Conservation (phyloP, 2,797 vertebrate species). For the Mus caroli region DNA sequence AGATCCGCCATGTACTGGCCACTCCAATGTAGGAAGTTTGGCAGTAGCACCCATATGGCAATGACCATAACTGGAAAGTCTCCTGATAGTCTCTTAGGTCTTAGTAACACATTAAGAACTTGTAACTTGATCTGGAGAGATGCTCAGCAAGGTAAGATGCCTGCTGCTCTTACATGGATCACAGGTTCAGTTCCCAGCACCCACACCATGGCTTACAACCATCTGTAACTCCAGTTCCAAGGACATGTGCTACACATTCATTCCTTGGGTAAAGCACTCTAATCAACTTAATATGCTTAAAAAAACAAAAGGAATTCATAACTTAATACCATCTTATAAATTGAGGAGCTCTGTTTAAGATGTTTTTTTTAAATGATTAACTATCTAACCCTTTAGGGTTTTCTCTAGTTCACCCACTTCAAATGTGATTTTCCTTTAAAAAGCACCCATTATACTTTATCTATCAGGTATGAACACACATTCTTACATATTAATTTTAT, state of each 20-base stretch:
- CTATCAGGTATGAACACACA: not conserved
- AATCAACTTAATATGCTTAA: not conserved
- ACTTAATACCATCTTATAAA: constrained; percentile 13
- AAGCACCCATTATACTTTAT: not conserved
- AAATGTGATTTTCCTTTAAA: not conserved
- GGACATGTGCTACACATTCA: not conserved
- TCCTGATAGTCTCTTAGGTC: constrained; percentile 26
- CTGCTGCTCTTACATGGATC: not conserved
- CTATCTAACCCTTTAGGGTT: constrained; percentile 18
- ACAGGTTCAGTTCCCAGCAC: not conserved
- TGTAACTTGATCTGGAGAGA: not conserved
- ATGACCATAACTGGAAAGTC: not conserved
- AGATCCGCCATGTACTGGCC: not conserved
- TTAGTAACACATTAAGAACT: constrained; percentile 43
- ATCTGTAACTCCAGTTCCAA: not conserved
- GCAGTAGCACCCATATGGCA: not conserved
- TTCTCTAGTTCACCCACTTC: constrained; percentile 1
- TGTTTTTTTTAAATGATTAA: not conserved
- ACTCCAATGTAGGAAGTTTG: not conserved
- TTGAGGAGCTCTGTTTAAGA: not conserved
- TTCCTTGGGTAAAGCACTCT: not conserved
- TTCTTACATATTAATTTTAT: not conserved
- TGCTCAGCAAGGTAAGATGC: not conserved
- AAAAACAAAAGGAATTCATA: not conserved
- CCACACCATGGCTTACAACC: not conserved